These are phyloP conservation scores for Spilarctia lutea DNA, from an alignment of 2,888 invertebrate species.

Conservation along the genomic window DNA sequence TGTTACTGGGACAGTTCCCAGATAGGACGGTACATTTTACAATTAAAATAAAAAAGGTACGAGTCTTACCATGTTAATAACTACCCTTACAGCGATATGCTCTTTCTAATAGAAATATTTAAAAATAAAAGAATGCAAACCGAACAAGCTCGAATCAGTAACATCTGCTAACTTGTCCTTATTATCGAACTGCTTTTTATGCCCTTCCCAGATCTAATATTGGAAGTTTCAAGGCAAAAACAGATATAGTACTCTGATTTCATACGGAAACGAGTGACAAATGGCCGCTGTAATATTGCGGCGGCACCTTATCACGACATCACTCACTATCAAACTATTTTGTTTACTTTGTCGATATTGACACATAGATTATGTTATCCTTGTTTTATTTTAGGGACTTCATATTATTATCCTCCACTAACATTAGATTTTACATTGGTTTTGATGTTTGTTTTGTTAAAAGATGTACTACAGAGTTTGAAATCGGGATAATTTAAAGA, in stretches of 20 bases:
- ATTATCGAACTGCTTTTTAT: neutral
- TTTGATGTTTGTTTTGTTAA: too few species aligned
- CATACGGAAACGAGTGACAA: constrained; percentile 34
- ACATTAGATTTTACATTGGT: neutral
- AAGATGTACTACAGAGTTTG: neutral
- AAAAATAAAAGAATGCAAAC: neutral
- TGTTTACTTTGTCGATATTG: constrained; percentile 14
- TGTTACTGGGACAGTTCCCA: neutral
- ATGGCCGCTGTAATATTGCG: constrained; percentile 24
- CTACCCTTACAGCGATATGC: neutral
- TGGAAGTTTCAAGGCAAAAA: constrained; percentile 22
- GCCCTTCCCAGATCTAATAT: neutral
- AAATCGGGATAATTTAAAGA: neutral
- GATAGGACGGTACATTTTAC: neutral
- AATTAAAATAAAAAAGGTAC: neutral
- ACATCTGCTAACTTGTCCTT: neutral
- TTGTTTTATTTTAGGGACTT: constrained; percentile 1
- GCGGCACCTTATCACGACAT: constrained; percentile 31
- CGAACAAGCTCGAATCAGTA: neutral
- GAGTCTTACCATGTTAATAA: neutral
- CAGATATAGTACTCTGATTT: constrained; percentile 34
- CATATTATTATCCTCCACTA: neutral
- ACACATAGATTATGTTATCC: neutral
- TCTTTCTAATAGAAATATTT: neutral
- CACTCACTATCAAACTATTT: constrained; percentile 32